Conservation (phyloP, 2,888 invertebrate genomes). For the Clepsis dumicolana region DNA sequence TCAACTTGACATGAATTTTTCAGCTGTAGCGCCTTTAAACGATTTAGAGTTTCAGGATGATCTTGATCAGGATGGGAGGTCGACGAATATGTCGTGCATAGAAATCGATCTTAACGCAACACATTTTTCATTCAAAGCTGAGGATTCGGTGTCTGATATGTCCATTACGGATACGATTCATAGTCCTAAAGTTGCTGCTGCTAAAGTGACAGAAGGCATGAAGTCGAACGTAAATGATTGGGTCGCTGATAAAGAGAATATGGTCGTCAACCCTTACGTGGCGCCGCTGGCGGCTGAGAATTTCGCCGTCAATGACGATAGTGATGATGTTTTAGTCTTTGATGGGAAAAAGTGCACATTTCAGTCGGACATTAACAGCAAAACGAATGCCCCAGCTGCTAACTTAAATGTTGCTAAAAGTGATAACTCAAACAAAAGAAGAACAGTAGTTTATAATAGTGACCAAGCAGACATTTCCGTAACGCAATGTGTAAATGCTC, state of each 20-base stretch:
- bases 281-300: conserved; percentile 63
- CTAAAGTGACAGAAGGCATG: conserved; percentile 45
- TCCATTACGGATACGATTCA: conserved; percentile 74
- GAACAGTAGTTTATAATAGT: conserved; percentile 53
- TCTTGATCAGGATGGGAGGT: conserved; percentile 54
- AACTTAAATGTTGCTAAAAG: conserved; percentile 44
- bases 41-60: conserved; percentile 71
- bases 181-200: conserved; percentile 60
- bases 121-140: conserved; percentile 54
- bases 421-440: conserved; percentile 46
- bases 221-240: conserved; percentile 57
- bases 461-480: conserved; percentile 55
- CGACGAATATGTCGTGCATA: conserved; percentile 53
- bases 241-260: conserved; percentile 76
- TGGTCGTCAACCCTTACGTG: conserved; percentile 69
- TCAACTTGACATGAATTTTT: conserved; percentile 71
- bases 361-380: conserved; percentile 54
- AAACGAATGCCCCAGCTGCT: conserved; percentile 45
- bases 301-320: conserved; percentile 66
- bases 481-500: conserved; percentile 50
- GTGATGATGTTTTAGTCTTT: conserved; percentile 71
- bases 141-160: conserved; percentile 76
- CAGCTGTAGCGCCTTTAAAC: conserved; percentile 58
- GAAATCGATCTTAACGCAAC: conserved; percentile 75
- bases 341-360: conserved; percentile 72